Conservation (phyloP, 1,140 invertebrate species). For the Asobara japonica region DNA sequence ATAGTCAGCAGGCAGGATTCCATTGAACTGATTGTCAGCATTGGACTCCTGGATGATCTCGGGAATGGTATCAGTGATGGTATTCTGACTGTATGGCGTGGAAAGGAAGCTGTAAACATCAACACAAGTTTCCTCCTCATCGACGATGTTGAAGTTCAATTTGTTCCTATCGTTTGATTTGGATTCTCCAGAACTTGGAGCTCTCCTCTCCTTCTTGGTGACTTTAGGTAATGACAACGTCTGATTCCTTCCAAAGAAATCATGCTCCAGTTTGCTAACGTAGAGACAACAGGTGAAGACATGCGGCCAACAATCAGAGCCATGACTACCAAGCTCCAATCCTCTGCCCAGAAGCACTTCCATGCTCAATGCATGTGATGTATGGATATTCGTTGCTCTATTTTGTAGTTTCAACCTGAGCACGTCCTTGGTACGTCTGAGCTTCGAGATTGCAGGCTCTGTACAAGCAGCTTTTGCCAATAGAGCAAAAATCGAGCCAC, state of each 20-base stretch:
- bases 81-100: constrained; percentile 72
- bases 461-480: constrained; percentile 81
- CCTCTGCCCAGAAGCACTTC: constrained; percentile 85
- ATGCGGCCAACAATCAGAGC: constrained; percentile 91
- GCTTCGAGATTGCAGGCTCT: constrained; percentile 67
- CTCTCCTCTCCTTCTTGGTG: constrained; percentile 63
- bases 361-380: constrained; percentile 89
- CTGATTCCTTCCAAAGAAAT: constrained; percentile 79
- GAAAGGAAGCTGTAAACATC: constrained; percentile 86
- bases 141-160: constrained; percentile 68
- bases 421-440: constrained; percentile 63
- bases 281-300: constrained; percentile 92
- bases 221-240: constrained; percentile 62
- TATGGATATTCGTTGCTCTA: constrained; percentile 76
- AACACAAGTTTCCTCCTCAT: constrained; percentile 82
- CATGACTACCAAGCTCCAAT: constrained; percentile 89
- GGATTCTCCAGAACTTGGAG: constrained; percentile 50
- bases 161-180: constrained; percentile 60
- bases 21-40: constrained; percentile 71
- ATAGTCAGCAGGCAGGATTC: constrained; percentile 81
- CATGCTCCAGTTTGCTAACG: constrained; percentile 88
- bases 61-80: constrained; percentile 70
- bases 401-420: constrained; percentile 62
- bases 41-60: constrained; percentile 76
- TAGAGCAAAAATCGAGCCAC: constrained; percentile 83